Conservation (phyloP, 2,888 invertebrate genomes). For the Tenodera sinensis region DNA sequence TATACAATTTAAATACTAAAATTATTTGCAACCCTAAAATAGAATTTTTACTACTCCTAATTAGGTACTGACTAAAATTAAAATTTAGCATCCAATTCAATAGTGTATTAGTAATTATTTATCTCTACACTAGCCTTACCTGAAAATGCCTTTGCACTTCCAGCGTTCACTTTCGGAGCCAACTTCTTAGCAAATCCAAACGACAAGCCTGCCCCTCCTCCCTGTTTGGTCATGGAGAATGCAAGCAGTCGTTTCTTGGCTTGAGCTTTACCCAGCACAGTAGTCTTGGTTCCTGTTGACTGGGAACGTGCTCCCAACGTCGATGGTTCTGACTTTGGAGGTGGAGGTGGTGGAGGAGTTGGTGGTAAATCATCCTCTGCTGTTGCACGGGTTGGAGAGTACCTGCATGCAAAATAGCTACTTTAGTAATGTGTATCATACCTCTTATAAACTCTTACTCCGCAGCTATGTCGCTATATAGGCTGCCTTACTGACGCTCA, state of each 20-base stretch:
- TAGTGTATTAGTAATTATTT: neutral
- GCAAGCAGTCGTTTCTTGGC: conserved; percentile 46
- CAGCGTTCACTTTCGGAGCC: conserved; percentile 24
- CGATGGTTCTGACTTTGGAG: neutral
- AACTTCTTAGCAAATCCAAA: conserved; percentile 30
- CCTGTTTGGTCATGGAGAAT: conserved; percentile 42
- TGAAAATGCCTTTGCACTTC: conserved; percentile 19
- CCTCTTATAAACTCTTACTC: too few relatives aligned
- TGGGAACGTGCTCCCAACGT: neutral
- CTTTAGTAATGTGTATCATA: neutral
- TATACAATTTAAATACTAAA: too few relatives aligned
- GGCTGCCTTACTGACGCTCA: too few relatives aligned
- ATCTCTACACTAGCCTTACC: neutral
- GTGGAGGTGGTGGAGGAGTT: neutral
- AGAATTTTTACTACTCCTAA: neutral
- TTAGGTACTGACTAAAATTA: neutral
- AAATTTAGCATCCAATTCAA: neutral
- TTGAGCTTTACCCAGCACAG: conserved; percentile 41
- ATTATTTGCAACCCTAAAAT: too few relatives aligned
- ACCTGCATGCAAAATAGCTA: conserved; percentile 6
- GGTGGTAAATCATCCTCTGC: conserved; percentile 25
- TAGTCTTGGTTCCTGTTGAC: neutral
- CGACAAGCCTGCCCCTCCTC: conserved; percentile 32
- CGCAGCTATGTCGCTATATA: too few relatives aligned
- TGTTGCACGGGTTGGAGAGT: conserved; percentile 25